These are phyloP conservation scores for Lutjanus erythropterus DNA, from an alignment of 2,113 vertebrate species.

Conservation along the genomic window DNA sequence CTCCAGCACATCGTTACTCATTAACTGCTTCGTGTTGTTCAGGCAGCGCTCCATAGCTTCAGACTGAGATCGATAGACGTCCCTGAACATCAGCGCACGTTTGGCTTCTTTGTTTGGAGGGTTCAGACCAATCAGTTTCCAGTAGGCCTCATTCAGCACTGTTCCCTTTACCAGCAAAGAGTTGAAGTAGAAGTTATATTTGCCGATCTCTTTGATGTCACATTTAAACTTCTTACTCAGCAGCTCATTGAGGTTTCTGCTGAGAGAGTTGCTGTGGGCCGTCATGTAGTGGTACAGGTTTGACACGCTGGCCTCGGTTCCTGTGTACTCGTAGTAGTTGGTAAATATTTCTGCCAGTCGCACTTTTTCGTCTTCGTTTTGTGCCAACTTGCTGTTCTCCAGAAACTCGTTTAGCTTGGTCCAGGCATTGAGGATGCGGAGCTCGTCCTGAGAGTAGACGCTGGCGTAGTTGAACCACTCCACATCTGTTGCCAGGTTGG, in stretches of 20 bases:
- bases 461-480: constrained; percentile 19
- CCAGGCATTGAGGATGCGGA: constrained; percentile 9
- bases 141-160: fast-evolving
- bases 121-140: fast-evolving
- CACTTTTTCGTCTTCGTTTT: background rate
- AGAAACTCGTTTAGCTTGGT: background rate
- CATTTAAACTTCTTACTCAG: constrained; percentile 14
- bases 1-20: background rate
- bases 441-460: constrained; percentile 17
- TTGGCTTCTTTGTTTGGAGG: fast-evolving
- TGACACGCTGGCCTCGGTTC: constrained; percentile 1
- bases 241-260: background rate
- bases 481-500: constrained; percentile 13
- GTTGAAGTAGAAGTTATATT: background rate
- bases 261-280: background rate
- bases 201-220: fast-evolving
- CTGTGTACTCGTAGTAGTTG: constrained; percentile 19
- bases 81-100: fast-evolving
- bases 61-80: fast-evolving
- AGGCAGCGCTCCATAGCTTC: background rate
- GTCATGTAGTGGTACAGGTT: constrained; percentile 34
- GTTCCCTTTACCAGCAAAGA: background rate
- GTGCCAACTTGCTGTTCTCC: background rate
- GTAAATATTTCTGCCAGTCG: background rate
- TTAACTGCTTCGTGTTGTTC: fast-evolving